Percentiles rank a stretch among this genome's conserved stretches.
These are phyloP conservation scores for Thyatira batis DNA, from an alignment of 2,888 invertebrate genomes.

Conservation along the genomic window DNA sequence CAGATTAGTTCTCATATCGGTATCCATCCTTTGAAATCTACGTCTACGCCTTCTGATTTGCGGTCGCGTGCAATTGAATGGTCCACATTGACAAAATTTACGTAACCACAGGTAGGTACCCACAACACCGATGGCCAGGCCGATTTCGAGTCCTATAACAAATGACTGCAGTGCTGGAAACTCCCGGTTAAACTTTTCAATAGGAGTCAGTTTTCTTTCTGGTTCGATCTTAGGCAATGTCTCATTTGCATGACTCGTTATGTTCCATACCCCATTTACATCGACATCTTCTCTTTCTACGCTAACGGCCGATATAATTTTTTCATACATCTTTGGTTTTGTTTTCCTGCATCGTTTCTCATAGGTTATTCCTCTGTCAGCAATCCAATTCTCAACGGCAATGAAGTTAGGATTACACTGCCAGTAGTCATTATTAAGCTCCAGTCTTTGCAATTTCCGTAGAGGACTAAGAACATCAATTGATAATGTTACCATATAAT, in stretches of 20 bases:
- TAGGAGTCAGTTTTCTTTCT: constrained; percentile 49
- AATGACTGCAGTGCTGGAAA: constrained; percentile 74
- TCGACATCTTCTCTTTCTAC: constrained; percentile 63
- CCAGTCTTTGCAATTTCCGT: constrained; percentile 72
- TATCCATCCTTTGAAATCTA: constrained; percentile 46
- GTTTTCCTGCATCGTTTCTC: constrained; percentile 70
- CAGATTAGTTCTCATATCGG: constrained; percentile 66
- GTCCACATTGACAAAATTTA: constrained; percentile 56
- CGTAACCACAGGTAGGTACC: constrained; percentile 72
- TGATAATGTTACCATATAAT: constrained; percentile 81
- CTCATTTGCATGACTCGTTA: constrained; percentile 43
- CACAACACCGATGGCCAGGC: constrained; percentile 68
- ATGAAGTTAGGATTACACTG: constrained; percentile 77
- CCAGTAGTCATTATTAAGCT: constrained; percentile 81
- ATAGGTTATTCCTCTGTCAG: constrained; percentile 62
- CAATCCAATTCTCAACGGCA: constrained; percentile 67
- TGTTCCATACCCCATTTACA: constrained; percentile 67
- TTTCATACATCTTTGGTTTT: constrained; percentile 78
- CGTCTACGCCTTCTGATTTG: constrained; percentile 43
- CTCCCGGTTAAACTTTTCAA: constrained; percentile 66
- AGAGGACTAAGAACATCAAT: constrained; percentile 73
- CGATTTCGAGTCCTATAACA: constrained; percentile 68
- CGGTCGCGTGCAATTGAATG: constrained; percentile 44
- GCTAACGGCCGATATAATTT: constrained; percentile 77
- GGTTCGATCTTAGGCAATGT: constrained; percentile 30